Percentiles rank a stretch among this genome's conserved stretches.
These are phyloP conservation scores for Mantis religiosa DNA, from an alignment of 2,888 invertebrate species.

Conservation along the genomic window DNA sequence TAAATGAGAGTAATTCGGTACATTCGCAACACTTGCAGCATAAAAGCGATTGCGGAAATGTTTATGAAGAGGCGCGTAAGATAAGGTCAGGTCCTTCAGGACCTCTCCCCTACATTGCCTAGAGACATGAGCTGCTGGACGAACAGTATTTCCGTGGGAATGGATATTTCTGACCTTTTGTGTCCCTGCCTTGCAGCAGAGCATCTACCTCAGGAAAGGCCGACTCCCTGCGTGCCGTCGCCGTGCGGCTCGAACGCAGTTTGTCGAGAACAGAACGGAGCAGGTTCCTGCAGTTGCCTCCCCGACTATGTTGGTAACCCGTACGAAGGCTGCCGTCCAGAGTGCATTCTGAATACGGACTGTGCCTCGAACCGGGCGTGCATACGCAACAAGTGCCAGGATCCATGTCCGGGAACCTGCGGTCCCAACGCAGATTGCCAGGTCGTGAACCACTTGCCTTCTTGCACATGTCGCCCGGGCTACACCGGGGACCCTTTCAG, in stretches of 20 bases:
- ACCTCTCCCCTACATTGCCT: no score
- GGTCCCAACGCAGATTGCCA: slow-evolving; percentile 70
- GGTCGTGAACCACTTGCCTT: slow-evolving; percentile 56
- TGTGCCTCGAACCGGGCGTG: slow-evolving; percentile 69
- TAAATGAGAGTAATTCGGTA: no score
- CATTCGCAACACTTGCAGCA: no score
- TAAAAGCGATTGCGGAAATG: no score
- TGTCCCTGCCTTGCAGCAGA: slow-evolving; percentile 44
- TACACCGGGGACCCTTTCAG: slow-evolving; percentile 45
- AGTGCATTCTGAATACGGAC: slow-evolving; percentile 68
- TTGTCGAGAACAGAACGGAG: slow-evolving; percentile 37
- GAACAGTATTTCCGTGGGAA: slow-evolving; percentile 35
- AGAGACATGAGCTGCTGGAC: no score
- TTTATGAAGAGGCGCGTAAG: no score
- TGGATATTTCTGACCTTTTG: slow-evolving; percentile 39
- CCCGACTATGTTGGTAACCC: slow-evolving; percentile 43
- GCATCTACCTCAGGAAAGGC: slow-evolving; percentile 24
- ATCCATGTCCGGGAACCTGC: slow-evolving; percentile 73
- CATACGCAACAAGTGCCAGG: slow-evolving; percentile 67
- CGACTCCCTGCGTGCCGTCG: slow-evolving; percentile 31
- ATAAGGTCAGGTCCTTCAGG: no score
- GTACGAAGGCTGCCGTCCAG: slow-evolving; percentile 68
- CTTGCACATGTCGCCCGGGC: slow-evolving; percentile 54
- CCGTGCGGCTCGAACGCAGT: slow-evolving; percentile 37
- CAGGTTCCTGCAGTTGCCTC: slow-evolving; percentile 61